phyloP scores from a whole-genome alignment of 2,113 vertebrate species.

The Ploceus nigricollis region DNA sequence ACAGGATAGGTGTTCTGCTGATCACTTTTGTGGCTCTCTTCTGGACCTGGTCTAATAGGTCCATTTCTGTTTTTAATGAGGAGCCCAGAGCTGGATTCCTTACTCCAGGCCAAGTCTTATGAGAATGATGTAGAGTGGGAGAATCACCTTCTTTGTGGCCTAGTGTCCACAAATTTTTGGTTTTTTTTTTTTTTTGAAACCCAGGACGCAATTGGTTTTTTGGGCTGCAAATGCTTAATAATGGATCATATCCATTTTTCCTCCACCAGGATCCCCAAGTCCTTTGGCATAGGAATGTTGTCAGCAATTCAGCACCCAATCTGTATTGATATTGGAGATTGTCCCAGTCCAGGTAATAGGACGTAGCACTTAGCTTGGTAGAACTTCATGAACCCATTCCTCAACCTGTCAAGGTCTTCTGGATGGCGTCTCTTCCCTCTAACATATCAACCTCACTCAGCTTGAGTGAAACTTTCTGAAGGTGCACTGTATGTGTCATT shows the following conservation, averaged over 20 bases:
- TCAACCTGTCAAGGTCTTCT: background rate
- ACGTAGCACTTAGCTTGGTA: background rate
- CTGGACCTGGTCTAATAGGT: background rate
- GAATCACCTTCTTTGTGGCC: fast-evolving
- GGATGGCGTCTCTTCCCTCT: background rate
- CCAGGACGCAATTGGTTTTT: background rate
- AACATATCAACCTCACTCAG: background rate
- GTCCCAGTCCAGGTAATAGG: background rate
- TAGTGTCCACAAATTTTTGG: background rate
- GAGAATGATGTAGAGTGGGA: background rate
- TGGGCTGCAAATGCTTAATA: background rate
- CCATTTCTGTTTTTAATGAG: background rate
- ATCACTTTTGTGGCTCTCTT: background rate
- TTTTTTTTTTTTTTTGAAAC: background rate
- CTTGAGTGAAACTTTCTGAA: background rate
- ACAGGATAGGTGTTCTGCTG: fast-evolving
- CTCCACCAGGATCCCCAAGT: background rate
- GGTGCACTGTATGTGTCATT: background rate
- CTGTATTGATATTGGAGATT: background rate
- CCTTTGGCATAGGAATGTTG: background rate
- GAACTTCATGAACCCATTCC: background rate
- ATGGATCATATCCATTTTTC: background rate
- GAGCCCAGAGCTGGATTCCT: background rate
- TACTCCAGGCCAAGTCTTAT: background rate
- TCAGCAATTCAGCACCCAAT: background rate